A percentile compares a stretch with the other conserved stretches of the same genome.
Evolutionary conservation across 2,113 vertebrate species (phyloP).

Genomic region (Hemibagrus wyckioides): DNA sequence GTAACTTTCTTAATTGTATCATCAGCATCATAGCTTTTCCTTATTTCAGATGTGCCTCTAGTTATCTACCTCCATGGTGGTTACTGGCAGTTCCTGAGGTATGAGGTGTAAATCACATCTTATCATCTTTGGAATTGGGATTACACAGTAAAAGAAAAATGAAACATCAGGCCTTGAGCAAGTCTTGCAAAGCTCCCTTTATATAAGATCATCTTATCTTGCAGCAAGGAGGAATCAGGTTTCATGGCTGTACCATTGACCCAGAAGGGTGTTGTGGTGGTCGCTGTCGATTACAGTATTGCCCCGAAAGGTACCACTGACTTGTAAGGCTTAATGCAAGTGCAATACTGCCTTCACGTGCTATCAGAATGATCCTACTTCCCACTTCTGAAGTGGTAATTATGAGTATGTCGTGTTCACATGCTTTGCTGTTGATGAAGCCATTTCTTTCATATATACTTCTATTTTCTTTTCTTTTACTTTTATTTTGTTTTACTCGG

Average conservation of each 20-base stretch:
- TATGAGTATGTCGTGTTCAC: too few species aligned
- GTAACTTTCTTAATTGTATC: background rate
- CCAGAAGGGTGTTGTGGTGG: constrained; percentile 78
- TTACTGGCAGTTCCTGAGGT: constrained; percentile 94
- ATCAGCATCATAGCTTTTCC: background rate
- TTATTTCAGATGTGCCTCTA: constrained; percentile 75
- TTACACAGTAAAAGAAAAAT: background rate
- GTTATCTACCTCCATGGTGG: constrained; percentile 90
- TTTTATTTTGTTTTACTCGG: too few species aligned
- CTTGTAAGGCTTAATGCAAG: background rate
- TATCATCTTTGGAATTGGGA: background rate
- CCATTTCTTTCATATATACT: too few species aligned
- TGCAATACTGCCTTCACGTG: too few species aligned
- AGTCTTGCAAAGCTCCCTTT: background rate
- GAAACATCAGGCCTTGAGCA: background rate
- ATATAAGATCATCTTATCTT: constrained; percentile 25
- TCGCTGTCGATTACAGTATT: constrained; percentile 79
- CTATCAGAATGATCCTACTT: too few species aligned
- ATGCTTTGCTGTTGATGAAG: too few species aligned
- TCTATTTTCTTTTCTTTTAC: too few species aligned
- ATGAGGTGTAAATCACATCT: constrained; percentile 23
- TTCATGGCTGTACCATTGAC: constrained; percentile 81
- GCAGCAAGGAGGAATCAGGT: constrained; percentile 87
- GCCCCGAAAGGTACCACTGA: constrained; percentile 82
- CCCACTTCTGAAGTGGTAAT: too few species aligned